A percentile compares a stretch with the other conserved stretches of the same genome.
These are phyloP conservation scores for Zaprionus gabonicus DNA, from an alignment of 1,140 invertebrate genomes.

Conservation along the genomic window DNA sequence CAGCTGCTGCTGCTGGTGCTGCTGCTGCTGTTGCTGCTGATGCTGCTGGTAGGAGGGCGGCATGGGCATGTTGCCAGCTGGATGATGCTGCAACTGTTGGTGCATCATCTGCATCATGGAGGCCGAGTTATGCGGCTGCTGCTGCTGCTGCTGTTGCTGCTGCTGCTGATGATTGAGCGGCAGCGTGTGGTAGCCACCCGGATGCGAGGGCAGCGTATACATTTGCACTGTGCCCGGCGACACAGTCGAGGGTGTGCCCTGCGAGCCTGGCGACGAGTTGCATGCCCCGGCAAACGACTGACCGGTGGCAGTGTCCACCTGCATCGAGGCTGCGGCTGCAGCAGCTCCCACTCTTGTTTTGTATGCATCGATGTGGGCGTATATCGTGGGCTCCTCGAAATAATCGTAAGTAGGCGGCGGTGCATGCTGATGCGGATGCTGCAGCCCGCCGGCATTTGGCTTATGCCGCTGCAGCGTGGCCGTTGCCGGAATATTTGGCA, in stretches of 20 bases:
- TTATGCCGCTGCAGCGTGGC: constrained; percentile 78
- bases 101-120: constrained; percentile 83
- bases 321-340: constrained; percentile 62
- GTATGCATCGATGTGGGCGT: constrained; percentile 89
- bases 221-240: constrained; percentile 81
- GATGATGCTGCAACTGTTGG: constrained; percentile 64
- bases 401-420: constrained; percentile 83
- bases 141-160: constrained; percentile 55
- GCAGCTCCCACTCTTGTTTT: constrained; percentile 74
- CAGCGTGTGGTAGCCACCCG: constrained; percentile 80
- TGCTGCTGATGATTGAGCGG: constrained; percentile 77
- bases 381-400: constrained; percentile 87
- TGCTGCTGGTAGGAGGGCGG: constrained; percentile 78
- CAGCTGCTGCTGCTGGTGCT: constrained; percentile 65
- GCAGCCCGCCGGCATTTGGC: constrained; percentile 74
- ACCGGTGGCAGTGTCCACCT: constrained; percentile 63
- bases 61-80: constrained; percentile 74
- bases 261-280: constrained; percentile 75
- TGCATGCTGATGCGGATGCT: constrained; percentile 77
- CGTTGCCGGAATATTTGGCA: constrained; percentile 75
- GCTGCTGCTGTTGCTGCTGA: constrained; percentile 68
- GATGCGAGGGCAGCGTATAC: constrained; percentile 78
- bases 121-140: constrained; percentile 71
- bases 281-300: constrained; percentile 62
- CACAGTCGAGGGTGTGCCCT: constrained; percentile 79